Percentiles rank a stretch among this genome's conserved stretches.
phyloP scores from a whole-genome alignment of 2,113 vertebrate species.

The cattle (Bos taurus) region ARS-UCD2.0 NC_037330.1:48579001-48579500 shows the following conservation, averaged over 20 bases:
- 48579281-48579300: neutral
- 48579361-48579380: neutral
- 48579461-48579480: neutral
- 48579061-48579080: neutral
- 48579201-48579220: neutral
- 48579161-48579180: neutral
- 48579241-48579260: neutral
- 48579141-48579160: neutral
- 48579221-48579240: neutral
- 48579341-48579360: neutral
- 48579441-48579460: neutral
- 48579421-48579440: neutral
- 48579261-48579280: neutral
- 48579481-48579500: neutral
- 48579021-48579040: neutral
- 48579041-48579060: neutral
- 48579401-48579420: neutral
- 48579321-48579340: neutral
- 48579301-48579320: neutral
- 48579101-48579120: neutral
- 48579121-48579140: neutral
- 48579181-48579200: neutral
- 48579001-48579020: neutral
- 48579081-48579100: neutral
- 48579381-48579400: neutral